Percentiles rank a stretch among this genome's conserved stretches.
Conservation (phyloP, 2,888 invertebrate genomes). For the Dryobota labecula region DNA sequence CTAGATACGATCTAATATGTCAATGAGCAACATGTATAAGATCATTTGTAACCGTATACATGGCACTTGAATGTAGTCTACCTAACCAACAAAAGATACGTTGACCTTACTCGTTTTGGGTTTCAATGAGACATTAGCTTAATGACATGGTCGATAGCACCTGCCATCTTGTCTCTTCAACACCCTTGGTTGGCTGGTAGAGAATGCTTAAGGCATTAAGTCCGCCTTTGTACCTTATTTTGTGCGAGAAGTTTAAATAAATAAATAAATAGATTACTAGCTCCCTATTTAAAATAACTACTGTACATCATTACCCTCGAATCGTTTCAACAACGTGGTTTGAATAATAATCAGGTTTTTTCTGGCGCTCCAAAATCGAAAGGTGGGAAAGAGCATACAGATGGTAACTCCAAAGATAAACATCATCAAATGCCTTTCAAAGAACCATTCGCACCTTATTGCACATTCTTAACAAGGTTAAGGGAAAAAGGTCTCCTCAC, state of each 20-base stretch:
- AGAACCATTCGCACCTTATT: conserved; percentile 50
- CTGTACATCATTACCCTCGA: conserved; percentile 10
- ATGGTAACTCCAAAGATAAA: conserved; percentile 50
- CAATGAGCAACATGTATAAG: neutral
- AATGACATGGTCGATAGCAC: conserved; percentile 26
- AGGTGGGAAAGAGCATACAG: neutral
- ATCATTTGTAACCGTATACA: neutral
- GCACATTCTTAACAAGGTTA: conserved; percentile 48
- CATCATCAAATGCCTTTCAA: conserved; percentile 32
- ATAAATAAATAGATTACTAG: no score
- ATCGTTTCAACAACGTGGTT: conserved; percentile 10
- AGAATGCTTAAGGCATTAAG: no score
- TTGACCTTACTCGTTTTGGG: conserved; percentile 40
- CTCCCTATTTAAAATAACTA: conserved; percentile 48
- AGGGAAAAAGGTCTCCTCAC: conserved; percentile 17
- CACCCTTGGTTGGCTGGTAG: no score
- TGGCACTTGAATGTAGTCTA: neutral
- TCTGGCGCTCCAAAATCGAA: conserved; percentile 4
- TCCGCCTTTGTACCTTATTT: no score
- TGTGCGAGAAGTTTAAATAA: no score
- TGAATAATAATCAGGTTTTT: conserved; percentile 27
- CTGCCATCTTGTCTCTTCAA: no score
- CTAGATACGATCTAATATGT: neutral
- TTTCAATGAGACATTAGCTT: conserved; percentile 57
- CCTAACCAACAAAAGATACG: neutral